phyloP scores from a whole-genome alignment of 1,140 invertebrate genomes.

The Drosophila sturtevanti region DNA sequence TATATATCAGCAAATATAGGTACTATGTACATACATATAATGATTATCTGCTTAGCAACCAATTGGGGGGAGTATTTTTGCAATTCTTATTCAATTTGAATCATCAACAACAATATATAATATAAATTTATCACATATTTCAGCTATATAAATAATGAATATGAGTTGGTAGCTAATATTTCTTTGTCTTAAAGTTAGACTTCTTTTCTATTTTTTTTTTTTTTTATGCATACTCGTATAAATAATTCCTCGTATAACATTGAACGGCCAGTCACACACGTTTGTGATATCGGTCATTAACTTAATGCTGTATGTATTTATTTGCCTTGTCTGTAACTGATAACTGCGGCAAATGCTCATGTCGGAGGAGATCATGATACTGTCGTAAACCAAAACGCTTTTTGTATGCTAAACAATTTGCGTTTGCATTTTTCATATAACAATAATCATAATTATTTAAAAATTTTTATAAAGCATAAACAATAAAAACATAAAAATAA shows the following conservation, averaged over 20 bases:
- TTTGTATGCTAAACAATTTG: slow-evolving; percentile 19
- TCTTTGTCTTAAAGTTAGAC: no score
- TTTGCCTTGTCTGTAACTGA: slow-evolving; percentile 41
- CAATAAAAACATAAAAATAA: no score
- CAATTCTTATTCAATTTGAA: neutral
- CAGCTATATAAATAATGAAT: neutral
- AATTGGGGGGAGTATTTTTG: neutral
- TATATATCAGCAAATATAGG: neutral
- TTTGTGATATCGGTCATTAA: slow-evolving; percentile 55
- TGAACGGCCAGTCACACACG: slow-evolving; percentile 28
- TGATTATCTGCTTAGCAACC: neutral
- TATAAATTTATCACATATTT: neutral
- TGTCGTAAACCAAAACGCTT: slow-evolving; percentile 45
- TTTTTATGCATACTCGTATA: neutral
- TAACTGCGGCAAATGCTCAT: slow-evolving; percentile 12
- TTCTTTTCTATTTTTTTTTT: neutral
- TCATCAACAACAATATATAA: neutral
- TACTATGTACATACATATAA: neutral
- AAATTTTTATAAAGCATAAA: slow-evolving; percentile 39
- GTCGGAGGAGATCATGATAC: neutral
- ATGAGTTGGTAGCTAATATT: no score
- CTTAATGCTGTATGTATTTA: slow-evolving; percentile 22
- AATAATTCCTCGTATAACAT: neutral
- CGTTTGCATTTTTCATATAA: slow-evolving; percentile 12
- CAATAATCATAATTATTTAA: slow-evolving; percentile 54